phyloP scores from a whole-genome alignment of 2,113 vertebrate genomes.

The Chamaetylas fuelleborni region DNA sequence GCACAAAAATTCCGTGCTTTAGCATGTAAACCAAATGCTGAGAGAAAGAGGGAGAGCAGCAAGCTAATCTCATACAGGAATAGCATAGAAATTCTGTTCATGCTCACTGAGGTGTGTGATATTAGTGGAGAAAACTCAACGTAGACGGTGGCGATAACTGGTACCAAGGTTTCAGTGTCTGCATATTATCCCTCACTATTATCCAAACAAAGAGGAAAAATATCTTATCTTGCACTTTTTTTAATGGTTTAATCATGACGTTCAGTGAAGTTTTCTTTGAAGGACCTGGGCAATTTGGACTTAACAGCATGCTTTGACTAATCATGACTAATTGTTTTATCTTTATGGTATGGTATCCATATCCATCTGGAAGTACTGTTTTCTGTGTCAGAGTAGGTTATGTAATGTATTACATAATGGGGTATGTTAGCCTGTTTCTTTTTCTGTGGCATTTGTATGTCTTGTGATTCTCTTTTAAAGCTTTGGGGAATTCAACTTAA shows the following conservation, averaged over 20 bases:
- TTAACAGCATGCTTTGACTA: not conserved
- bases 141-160: not conserved
- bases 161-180: not conserved
- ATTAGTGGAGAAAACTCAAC: not conserved
- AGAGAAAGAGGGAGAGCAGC: not conserved
- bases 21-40: not conserved
- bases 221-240: rapidly evolving
- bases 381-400: not conserved
- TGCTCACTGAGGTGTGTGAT: not conserved
- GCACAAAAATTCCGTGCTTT: not conserved
- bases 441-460: not conserved
- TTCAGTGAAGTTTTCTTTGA: not conserved
- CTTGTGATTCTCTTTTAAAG: not conserved
- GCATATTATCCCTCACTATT: not conserved
- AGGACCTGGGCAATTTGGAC: rapidly evolving
- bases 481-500: not conserved
- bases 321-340: not conserved
- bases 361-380: not conserved
- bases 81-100: not conserved
- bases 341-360: not conserved
- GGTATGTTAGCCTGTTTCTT: not conserved
- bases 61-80: not conserved
- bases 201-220: not conserved
- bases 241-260: not conserved
- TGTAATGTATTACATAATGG: too few relatives aligned